Base-by-base conservation (phyloP, 2,797 vertebrate species). In the Mionectes olivaceus region DNA sequence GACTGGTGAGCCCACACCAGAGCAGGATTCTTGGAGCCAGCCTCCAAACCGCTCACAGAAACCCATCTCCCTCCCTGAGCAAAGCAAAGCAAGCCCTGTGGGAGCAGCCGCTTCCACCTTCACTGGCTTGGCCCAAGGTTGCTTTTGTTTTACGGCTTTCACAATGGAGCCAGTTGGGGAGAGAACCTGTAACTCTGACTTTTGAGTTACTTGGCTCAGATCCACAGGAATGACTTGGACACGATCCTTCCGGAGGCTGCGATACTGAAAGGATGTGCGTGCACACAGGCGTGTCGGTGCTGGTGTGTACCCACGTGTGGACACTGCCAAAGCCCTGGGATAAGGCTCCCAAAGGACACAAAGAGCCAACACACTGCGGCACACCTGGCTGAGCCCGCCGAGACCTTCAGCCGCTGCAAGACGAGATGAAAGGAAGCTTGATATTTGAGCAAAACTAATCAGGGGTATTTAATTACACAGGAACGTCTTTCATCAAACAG, bases 381-480 rank as follows among this genome's bases (percentile, higher is more conserved):
- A 55, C 90, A 95, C 94, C 95, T 94, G 94, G 92, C 87, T 30
- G 0, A 59, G 81, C 91, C 96, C 3, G 21, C 7, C 9, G 65
- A 82, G 89, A 85, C 93, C 89, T 86, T 53, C 85, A 69, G 50
- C 76, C 2, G 4, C 30, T 1, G 27, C 67, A 19, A 65, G 74
- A 56, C 0, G 46, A 96, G 93, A 97, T 93, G 95, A 96, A 96
- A 96, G 92, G 78, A 76, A 81, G 89, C 64, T 89, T 93, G 89
- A 85, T 84, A 28, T 87, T 91, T 92, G 92, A 97, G 98, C 97
- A 97, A 96, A 98, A 96, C 81, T 55, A 94, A 95, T 95, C 96
- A 84, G 94, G 95, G 96, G 87, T 96, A 95, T 98, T 98, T 97
- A 95, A 97, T 98, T 96, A 97, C 97, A 89, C 96, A 91, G 88